phyloP scores from a whole-genome alignment of 23 tunicate species.

The Ciona savignyi region DNA sequence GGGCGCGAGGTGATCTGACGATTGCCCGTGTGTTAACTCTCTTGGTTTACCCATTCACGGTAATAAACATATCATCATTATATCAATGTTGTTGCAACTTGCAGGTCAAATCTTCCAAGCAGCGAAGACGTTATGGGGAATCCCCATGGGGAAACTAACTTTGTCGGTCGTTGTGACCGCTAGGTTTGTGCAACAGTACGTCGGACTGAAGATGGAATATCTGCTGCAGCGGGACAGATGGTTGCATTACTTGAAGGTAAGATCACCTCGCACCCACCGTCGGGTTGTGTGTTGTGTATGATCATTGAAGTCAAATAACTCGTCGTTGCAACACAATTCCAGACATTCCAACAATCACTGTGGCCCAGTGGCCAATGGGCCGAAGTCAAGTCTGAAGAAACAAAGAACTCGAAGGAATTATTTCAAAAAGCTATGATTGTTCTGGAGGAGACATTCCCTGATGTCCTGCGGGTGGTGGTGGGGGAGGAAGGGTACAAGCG shows the following conservation, averaged over 20 bases:
- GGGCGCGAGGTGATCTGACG: too few species aligned
- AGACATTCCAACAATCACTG: constrained; percentile 34
- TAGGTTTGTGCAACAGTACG: constrained; percentile 35
- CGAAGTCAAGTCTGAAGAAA: constrained; percentile 1
- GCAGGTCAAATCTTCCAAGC: constrained; percentile 41
- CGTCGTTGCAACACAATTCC: too few species aligned
- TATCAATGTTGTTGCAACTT: too few species aligned
- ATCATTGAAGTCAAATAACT: too few species aligned
- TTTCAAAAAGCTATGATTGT: constrained; percentile 10
- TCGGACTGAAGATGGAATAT: constrained; percentile 6
- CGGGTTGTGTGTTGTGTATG: not conserved
- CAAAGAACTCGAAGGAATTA: not conserved
- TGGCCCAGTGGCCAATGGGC: constrained; percentile 85
- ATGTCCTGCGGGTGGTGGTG: constrained; percentile 31
- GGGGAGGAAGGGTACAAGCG: constrained; percentile 23
- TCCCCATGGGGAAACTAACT: constrained; percentile 21
- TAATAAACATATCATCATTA: too few species aligned
- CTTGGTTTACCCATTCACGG: too few species aligned
- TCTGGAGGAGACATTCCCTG: constrained; percentile 55
- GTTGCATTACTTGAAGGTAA: constrained; percentile 45
- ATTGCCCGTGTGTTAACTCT: too few species aligned
- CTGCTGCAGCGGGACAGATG: constrained; percentile 48
- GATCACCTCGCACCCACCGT: not conserved
- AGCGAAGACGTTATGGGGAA: constrained; percentile 24
- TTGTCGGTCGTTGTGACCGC: constrained; percentile 14